Evolutionary conservation across 2,797 vertebrate species (phyloP), one percentile per base, ranked within the genome.

Genomic region (Remorina albescens): DNA sequence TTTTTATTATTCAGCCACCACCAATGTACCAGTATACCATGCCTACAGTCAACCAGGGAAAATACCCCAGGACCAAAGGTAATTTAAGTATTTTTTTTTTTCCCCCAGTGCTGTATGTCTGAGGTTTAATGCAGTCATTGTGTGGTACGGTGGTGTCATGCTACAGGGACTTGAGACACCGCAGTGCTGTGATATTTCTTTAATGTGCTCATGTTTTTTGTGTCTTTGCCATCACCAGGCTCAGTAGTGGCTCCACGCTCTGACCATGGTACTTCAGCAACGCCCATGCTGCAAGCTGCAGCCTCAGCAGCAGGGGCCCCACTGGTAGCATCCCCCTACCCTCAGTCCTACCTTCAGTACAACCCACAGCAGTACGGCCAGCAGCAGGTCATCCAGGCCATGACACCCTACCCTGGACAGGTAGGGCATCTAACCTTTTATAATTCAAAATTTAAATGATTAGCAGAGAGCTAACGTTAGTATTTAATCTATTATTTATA

Each of bases 21-120:
- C 96, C 92, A 66, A 96, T 98, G 95, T 98, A 96, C 88, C 95
- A 93, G 8, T 98, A 97, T 87, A 93, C 95, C 30, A 95, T 98
- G 87, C 94, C 96, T 32, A 90, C 96, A 41, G 95, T 97, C 41
- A 94, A 93, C 91, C 96, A 97, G 90, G 96, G 95, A 57, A 98
- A 98, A 90, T 98, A 95, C 86, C 85, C 94, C 71, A 90, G 96
- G 84, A 85, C 95, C 73, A 97, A 97, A 96, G 96, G 96, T 96
- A 86, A 82, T 44, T 15, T 8, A 28, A 30, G 2, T 0, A 0
- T 23, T 55, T 66, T 37, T 46, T 37, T 46, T n/a, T n/a, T n/a
- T 2, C 21, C 34, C 49, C 26, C 18, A 23, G 1, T 18, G 3
- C 56, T 54, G 8, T 11, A 21, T 8, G 12, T 30, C 19, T 49